phyloP scores from a whole-genome alignment of 2,888 invertebrate genomes.

The Agelastica alni region DNA sequence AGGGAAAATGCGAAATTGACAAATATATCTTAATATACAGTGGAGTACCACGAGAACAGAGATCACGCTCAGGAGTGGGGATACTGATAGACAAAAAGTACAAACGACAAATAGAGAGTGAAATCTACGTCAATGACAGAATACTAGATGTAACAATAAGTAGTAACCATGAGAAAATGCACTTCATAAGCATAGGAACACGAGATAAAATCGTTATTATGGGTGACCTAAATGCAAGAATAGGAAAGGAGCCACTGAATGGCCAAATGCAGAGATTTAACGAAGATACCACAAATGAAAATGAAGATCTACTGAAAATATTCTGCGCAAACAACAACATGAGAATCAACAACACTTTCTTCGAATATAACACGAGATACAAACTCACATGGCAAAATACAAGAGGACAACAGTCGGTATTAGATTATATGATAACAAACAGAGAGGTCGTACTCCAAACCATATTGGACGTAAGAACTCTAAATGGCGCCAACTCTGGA shows the following conservation, averaged over 20 bases:
- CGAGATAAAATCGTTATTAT: not conserved
- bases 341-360: too few relatives aligned
- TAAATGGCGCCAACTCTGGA: too few relatives aligned
- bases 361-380: too few relatives aligned
- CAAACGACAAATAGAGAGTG: too few relatives aligned
- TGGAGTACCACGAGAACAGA: too few relatives aligned
- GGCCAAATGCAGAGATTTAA: not conserved
- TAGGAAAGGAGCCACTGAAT: not conserved
- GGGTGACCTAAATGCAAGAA: not conserved
- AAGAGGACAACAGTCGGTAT: not conserved
- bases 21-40: too few relatives aligned
- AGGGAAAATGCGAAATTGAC: too few relatives aligned
- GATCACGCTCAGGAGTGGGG: too few relatives aligned
- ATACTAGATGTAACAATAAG: not conserved
- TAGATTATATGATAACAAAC: not conserved
- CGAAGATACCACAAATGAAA: not conserved
- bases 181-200: not conserved
- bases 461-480: too few relatives aligned
- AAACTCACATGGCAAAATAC: not conserved
- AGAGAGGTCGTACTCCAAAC: too few relatives aligned
- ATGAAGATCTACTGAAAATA: not conserved
- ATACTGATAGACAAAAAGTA: too few relatives aligned
- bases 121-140: not conserved
- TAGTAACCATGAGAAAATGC: not conserved
- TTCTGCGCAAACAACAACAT: not conserved